phyloP scores from a whole-genome alignment of 2,888 invertebrate genomes.

The Eupithecia exiguata region DNA sequence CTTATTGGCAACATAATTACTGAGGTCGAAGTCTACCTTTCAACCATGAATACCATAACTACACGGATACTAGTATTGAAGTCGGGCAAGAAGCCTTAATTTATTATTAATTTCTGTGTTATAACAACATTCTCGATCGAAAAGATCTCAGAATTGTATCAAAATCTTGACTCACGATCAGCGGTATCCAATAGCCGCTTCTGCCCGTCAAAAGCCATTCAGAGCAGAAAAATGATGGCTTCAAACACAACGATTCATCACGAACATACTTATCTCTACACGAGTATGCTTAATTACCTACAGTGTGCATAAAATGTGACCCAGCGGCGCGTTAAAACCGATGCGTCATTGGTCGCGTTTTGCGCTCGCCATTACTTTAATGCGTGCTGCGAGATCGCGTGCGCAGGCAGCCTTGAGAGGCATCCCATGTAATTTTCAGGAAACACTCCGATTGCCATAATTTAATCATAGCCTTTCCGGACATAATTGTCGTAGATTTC shows the following conservation, averaged over 20 bases:
- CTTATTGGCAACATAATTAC: too few species aligned
- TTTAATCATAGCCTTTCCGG: slow-evolving; percentile 81
- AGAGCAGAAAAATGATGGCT: slow-evolving; percentile 46
- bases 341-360: slow-evolving; percentile 81
- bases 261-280: slow-evolving; percentile 38
- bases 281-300: slow-evolving; percentile 50
- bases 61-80: background rate
- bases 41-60: background rate
- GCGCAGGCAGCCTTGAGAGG: slow-evolving; percentile 77
- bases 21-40: too few species aligned
- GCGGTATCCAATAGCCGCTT: background rate
- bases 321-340: slow-evolving; percentile 74
- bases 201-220: slow-evolving; percentile 8
- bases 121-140: background rate
- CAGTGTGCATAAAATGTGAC: slow-evolving; percentile 65
- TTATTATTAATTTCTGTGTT: background rate
- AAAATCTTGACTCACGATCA: background rate
- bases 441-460: slow-evolving; percentile 81
- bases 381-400: slow-evolving; percentile 80
- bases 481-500: slow-evolving; percentile 79
- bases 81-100: background rate
- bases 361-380: slow-evolving; percentile 67
- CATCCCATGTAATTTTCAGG: slow-evolving; percentile 83
- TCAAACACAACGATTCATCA: slow-evolving; percentile 49
- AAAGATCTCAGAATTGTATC: background rate